Evolutionary conservation across 2,888 invertebrate species (phyloP).

Genomic region (Xanthia togata): DNA sequence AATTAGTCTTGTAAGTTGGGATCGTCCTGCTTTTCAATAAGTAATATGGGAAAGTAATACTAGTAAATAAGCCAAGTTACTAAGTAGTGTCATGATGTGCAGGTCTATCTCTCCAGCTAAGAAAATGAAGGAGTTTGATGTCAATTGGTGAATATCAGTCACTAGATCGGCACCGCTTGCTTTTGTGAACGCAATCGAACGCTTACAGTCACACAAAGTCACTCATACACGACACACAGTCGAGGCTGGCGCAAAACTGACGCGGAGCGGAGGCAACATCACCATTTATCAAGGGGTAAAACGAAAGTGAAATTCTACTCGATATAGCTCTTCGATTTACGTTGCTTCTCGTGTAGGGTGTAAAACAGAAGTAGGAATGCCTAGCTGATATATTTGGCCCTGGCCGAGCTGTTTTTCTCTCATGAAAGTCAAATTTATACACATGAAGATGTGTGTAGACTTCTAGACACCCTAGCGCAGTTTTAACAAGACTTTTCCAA

Average conservation of each 20-base stretch:
- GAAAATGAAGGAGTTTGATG: constrained; percentile 85
- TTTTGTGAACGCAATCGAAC: constrained; percentile 55
- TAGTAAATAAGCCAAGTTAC: constrained; percentile 27
- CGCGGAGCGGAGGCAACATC: neutral
- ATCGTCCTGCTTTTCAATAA: neutral
- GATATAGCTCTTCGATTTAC: neutral
- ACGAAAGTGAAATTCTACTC: neutral
- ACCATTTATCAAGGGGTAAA: neutral
- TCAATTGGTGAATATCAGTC: constrained; percentile 79
- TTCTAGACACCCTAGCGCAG: no score
- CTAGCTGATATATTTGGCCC: neutral
- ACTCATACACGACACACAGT: constrained; percentile 6
- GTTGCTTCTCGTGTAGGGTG: neutral
- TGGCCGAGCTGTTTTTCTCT: neutral
- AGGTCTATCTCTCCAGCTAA: constrained; percentile 84
- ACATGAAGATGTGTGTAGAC: no score
- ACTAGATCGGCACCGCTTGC: constrained; percentile 64
- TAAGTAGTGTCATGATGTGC: constrained; percentile 59
- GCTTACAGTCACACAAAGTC: constrained; percentile 35
- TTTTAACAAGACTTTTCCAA: no score
- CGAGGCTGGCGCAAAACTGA: constrained; percentile 38
- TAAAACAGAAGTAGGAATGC: neutral
- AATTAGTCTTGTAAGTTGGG: neutral
- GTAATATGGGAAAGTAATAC: neutral
- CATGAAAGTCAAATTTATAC: no score